These are phyloP conservation scores for Entelurus aequoreus DNA, from an alignment of 2,113 vertebrate species.

Conservation along the genomic window DNA sequence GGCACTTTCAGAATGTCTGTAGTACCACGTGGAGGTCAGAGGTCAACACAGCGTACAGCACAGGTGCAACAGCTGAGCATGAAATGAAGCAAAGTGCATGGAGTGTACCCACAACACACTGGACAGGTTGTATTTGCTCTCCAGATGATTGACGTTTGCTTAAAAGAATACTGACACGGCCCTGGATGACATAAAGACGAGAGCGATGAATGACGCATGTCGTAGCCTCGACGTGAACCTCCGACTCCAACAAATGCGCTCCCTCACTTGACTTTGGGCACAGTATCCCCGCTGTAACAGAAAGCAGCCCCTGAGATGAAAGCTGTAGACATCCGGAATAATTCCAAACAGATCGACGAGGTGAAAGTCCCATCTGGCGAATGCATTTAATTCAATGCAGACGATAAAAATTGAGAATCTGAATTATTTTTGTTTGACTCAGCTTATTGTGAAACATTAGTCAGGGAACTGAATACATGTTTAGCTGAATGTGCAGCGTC, in stretches of 20 bases:
- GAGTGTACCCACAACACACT: neutral
- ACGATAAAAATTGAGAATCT: conserved; percentile 31
- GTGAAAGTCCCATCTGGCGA: conserved; percentile 70
- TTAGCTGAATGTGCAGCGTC: conserved; percentile 9
- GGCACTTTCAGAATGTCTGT: neutral
- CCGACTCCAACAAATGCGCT: conserved; percentile 47
- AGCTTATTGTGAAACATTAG: conserved; percentile 17
- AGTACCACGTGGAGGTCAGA: too few relatives aligned
- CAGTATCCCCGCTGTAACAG: conserved; percentile 53
- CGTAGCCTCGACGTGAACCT: conserved; percentile 55
- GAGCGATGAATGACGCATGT: conserved; percentile 6
- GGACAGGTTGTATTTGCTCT: neutral
- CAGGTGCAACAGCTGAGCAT: neutral
- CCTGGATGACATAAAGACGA: conserved; percentile 13
- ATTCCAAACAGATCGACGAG: conserved; percentile 66
- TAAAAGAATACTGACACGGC: neutral
- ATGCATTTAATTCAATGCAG: conserved; percentile 65
- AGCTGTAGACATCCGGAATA: conserved; percentile 66
- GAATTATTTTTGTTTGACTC: conserved; percentile 21
- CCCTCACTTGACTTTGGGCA: conserved; percentile 46
- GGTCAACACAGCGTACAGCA: neutral
- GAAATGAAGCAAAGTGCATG: neutral
- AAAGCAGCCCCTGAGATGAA: conserved; percentile 63
- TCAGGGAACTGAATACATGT: conserved; percentile 14
- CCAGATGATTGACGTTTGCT: neutral